A percentile compares a stretch with the other conserved stretches of the same genome.
Evolutionary conservation across 2,888 invertebrate genomes (phyloP).

Genomic region (Lapara coniferarum): DNA sequence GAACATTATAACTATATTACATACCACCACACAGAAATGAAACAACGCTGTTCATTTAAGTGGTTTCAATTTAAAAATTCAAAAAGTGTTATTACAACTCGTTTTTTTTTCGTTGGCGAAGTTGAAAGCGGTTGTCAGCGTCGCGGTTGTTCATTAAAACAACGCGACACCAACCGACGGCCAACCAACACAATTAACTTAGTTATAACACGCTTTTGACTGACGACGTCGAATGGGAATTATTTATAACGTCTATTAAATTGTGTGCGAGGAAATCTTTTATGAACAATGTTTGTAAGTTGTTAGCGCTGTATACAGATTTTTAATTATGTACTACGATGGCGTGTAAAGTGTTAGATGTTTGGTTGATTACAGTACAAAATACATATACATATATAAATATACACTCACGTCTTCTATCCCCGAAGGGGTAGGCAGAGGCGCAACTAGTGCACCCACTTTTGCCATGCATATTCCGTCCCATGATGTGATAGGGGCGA

Average conservation of each 20-base stretch:
- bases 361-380: too few relatives aligned
- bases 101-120: not conserved
- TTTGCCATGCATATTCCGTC: too few relatives aligned
- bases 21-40: not conserved
- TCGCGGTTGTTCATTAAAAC: slow-evolving; percentile 17
- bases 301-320: not conserved
- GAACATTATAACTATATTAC: too few relatives aligned
- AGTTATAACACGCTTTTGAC: slow-evolving; percentile 23
- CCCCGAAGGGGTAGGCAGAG: too few relatives aligned
- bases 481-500: too few relatives aligned
- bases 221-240: slow-evolving; percentile 17
- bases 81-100: slow-evolving; percentile 10
- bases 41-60: slow-evolving; percentile 7
- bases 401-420: too few relatives aligned
- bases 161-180: not conserved
- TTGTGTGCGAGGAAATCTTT: not conserved
- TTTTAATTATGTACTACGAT: not conserved
- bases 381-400: too few relatives aligned
- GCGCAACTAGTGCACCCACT: too few relatives aligned
- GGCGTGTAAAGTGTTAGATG: not conserved
- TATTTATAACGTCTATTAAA: slow-evolving; percentile 23
- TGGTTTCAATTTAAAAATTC: slow-evolving; percentile 1
- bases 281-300: slow-evolving; percentile 12
- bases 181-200: slow-evolving; percentile 14
- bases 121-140: slow-evolving; percentile 13